Percentiles rank a stretch among this genome's conserved stretches.
Conservation (phyloP, 1,140 invertebrate genomes). For the Tribolium castaneum region DNA sequence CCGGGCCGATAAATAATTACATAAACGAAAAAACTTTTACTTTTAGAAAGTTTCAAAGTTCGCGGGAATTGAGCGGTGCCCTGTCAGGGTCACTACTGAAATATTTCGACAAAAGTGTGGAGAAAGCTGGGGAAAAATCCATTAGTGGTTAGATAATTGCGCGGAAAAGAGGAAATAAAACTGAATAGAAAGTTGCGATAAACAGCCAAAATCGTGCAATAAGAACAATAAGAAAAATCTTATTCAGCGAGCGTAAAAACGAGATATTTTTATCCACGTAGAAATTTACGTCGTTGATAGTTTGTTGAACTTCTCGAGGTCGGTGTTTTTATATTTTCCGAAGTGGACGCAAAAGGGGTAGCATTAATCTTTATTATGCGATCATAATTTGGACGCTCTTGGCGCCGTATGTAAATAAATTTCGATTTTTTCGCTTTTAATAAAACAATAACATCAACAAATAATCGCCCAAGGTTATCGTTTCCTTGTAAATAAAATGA, state of each 20-base stretch:
- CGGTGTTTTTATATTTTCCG: slow-evolving; percentile 11
- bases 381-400: background rate
- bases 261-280: slow-evolving; percentile 23
- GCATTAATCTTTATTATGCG: slow-evolving; percentile 2
- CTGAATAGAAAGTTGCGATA: slow-evolving; percentile 5
- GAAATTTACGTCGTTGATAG: slow-evolving; percentile 11
- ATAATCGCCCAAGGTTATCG: slow-evolving; percentile 25
- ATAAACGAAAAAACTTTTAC: slow-evolving; percentile 30
- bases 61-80: background rate
- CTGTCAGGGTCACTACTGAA: background rate
- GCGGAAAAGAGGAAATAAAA: slow-evolving; percentile 8
- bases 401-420: background rate
- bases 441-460: slow-evolving; percentile 2
- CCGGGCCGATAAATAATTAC: slow-evolving; percentile 30
- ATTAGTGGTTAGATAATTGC: slow-evolving; percentile 23
- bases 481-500: slow-evolving; percentile 30
- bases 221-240: slow-evolving; percentile 3
- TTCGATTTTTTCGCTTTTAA: background rate
- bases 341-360: slow-evolving; percentile 16
- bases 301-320: slow-evolving; percentile 23
- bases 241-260: slow-evolving; percentile 8
- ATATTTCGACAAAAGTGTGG: background rate
- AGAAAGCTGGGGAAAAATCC: background rate
- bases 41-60: slow-evolving; percentile 11
- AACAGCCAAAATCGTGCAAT: slow-evolving; percentile 16